phyloP scores from a whole-genome alignment of 23 tunicate species.

The Diplosoma virens region DNA sequence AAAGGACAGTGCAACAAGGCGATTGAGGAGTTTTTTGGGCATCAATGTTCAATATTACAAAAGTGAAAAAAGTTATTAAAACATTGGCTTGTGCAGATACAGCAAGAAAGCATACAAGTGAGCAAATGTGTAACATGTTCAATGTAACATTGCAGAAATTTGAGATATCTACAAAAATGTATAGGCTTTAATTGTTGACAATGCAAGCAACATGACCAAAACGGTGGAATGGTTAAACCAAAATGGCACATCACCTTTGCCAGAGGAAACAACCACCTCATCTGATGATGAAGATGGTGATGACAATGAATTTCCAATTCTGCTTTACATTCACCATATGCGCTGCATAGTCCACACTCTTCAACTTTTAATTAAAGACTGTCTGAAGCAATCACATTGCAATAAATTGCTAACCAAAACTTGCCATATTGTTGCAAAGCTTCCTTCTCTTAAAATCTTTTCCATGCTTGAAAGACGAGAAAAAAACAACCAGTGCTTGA shows the following conservation, averaged over 20 bases:
- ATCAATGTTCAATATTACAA: background rate
- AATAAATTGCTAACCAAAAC: no score
- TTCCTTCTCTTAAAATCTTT: no score
- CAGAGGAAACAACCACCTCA: background rate
- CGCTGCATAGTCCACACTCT: no score
- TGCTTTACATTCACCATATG: background rate
- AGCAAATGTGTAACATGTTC: background rate
- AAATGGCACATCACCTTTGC: background rate
- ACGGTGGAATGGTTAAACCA: background rate
- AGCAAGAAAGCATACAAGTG: background rate
- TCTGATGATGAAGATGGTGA: background rate
- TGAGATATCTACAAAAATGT: background rate
- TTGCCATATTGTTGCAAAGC: no score
- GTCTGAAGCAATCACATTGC: no score
- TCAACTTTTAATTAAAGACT: no score
- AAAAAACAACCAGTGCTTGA: no score
- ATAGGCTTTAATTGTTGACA: background rate
- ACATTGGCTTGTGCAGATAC: background rate
- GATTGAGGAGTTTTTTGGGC: background rate
- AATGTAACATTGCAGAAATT: background rate
- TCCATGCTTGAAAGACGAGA: no score
- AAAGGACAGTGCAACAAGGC: background rate
- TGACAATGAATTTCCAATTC: background rate
- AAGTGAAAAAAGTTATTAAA: background rate
- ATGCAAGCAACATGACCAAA: background rate